Base-by-base conservation (phyloP, 1,140 invertebrate genomes). In the Ectropis grisescens region DNA sequence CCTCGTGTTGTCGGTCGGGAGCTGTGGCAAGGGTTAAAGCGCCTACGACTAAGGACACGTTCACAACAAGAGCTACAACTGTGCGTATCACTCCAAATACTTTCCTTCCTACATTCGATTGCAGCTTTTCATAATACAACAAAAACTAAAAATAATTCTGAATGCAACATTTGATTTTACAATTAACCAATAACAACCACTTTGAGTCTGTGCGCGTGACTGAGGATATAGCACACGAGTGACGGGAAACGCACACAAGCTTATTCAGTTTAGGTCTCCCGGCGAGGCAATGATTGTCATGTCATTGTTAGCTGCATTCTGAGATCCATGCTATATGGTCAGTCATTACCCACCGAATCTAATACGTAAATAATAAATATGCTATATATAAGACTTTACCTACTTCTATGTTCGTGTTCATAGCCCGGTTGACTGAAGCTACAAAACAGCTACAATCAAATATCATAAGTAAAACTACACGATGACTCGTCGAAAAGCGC, bases 261-360 rank as follows among this genome's bases (percentile, higher is more conserved):
- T 13, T n/a, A n/a, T n/a, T 19, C 3, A 3, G 16, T 19, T 19
- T 8, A 19, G 16, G 16, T 19, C 16, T 19, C 8, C 16, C 16
- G 8, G 16, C 16, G 8, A 19, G 16, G 16, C 16, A 56, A 46
- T 54, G 51, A 62, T 44, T 67, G 61, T 64, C 51, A 45, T 67
- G 61, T 64, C 51, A 66, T 36, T 60, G 42, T 53, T 57, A 72
- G 75, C 72, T 81, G 75, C 75, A 74, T 78, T 78, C 72, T 81
- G 75, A 81, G 75, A 78, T 78, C 75, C 67, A 74, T 70, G 67
- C 72, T 67, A 69, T 68, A 74, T 72, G 64, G 62, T 75, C 69
- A 76, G 69, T 72, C 54, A 61, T 61, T 60, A 71, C 61, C 52
- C 59, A 72, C 72, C 72, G 70, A 78, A 69, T 59, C 60, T n/a